These are phyloP conservation scores for Heliothis subflexa DNA, from an alignment of 1,140 invertebrate species.

Conservation along the genomic window DNA sequence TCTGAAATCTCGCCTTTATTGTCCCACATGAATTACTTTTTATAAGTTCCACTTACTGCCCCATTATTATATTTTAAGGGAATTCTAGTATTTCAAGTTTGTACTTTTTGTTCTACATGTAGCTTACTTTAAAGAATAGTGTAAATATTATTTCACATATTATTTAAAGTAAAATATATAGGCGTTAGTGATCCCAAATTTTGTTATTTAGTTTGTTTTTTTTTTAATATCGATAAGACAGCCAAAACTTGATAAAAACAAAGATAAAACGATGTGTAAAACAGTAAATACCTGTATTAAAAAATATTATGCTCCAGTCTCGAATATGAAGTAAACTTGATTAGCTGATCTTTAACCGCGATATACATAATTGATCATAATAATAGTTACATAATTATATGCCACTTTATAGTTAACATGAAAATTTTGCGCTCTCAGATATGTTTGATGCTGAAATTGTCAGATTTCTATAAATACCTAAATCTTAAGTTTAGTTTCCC, in stretches of 20 bases:
- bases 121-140: too few species aligned
- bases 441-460: conserved; percentile 43
- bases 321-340: too few species aligned
- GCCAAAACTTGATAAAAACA: too few species aligned
- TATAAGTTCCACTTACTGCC: neutral
- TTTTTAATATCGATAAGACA: too few species aligned
- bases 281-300: too few species aligned
- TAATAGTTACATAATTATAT: conserved; percentile 10
- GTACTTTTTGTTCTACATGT: conserved; percentile 16
- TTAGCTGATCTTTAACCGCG: neutral
- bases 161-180: too few species aligned
- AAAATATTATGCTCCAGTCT: too few species aligned
- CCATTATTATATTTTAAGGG: neutral
- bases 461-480: conserved; percentile 28
- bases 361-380: conserved; percentile 9
- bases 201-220: neutral
- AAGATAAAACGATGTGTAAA: too few species aligned
- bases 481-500: conserved; percentile 28
- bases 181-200: neutral
- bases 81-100: conserved; percentile 1
- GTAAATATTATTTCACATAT: too few species aligned
- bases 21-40: neutral
- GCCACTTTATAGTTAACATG: conserved; percentile 12
- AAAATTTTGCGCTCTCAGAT: conserved; percentile 40
- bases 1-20: neutral